Percentiles rank a stretch among this genome's conserved stretches.
Evolutionary conservation across 2,797 vertebrate species (phyloP).

Genomic region (Manis javanica): DNA sequence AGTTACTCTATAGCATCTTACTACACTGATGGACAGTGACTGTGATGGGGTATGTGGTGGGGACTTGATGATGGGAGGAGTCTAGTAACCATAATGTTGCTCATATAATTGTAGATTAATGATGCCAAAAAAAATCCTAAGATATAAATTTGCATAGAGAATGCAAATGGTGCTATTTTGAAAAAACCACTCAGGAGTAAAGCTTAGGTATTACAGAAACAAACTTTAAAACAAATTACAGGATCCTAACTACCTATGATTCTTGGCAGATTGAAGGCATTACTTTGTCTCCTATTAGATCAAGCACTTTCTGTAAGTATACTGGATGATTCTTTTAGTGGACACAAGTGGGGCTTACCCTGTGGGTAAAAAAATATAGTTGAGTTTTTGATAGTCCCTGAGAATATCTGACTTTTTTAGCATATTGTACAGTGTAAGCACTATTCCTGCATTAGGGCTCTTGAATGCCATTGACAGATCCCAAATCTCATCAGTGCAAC

Average conservation of each 20-base stretch:
- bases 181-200: neutral
- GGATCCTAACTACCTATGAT: neutral
- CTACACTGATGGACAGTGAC: no score
- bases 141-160: neutral
- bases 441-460: neutral
- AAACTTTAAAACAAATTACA: neutral
- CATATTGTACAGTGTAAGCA: neutral
- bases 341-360: conserved; percentile 89
- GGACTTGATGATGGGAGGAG: no score
- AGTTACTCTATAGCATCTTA: no score
- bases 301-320: conserved; percentile 87
- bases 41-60: no score
- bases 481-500: neutral
- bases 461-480: neutral
- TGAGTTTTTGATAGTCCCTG: neutral
- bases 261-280: conserved; percentile 87
- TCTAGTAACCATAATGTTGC: no score
- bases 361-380: conserved; percentile 75
- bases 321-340: conserved; percentile 84
- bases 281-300: conserved; percentile 89
- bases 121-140: neutral
- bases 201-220: neutral
- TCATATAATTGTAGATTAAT: no score
- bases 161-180: neutral
- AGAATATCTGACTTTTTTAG: neutral